Conservation (phyloP, 2,113 vertebrate species). For the Willisornis vidua region DNA sequence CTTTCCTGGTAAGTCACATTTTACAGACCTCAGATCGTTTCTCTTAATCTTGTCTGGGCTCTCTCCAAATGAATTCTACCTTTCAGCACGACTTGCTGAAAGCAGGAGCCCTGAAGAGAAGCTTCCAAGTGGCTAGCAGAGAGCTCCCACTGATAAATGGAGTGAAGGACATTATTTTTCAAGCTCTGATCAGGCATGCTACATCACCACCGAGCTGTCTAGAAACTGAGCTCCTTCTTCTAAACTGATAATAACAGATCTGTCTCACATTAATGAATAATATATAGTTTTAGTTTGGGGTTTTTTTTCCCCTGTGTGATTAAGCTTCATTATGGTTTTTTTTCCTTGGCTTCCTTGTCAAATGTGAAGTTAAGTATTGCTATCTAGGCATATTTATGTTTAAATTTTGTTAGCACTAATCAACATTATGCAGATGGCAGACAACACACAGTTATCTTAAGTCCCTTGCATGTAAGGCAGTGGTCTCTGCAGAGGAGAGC, state of each 20-base stretch:
- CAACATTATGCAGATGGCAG: conserved; percentile 26
- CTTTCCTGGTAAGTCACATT: not conserved
- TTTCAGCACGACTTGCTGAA: conserved; percentile 28
- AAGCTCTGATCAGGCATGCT: conserved; percentile 26
- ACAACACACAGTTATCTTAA: conserved; percentile 20
- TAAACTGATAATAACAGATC: conserved; percentile 47
- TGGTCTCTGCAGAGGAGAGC: not conserved
- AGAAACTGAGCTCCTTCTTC: conserved; percentile 31
- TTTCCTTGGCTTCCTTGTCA: conserved; percentile 21
- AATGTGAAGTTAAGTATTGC: conserved; percentile 43
- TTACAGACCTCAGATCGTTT: not conserved
- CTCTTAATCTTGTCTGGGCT: conserved; percentile 1
- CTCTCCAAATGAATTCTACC: not conserved
- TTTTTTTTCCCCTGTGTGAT: not conserved
- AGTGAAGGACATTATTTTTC: conserved; percentile 30
- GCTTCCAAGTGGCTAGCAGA: conserved; percentile 32
- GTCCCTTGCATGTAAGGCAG: conserved; percentile 11
- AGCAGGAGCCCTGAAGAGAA: conserved; percentile 7
- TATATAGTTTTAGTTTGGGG: not conserved
- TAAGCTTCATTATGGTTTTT: conserved; percentile 52
- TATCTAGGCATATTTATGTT: conserved; percentile 21
- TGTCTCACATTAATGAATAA: conserved; percentile 65
- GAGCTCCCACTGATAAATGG: conserved; percentile 31
- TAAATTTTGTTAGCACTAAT: conserved; percentile 34
- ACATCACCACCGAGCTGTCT: conserved; percentile 17